These are phyloP conservation scores for Paramuricea clavata DNA, from an alignment of 92 coral and sea anemone species.

Conservation along the genomic window DNA sequence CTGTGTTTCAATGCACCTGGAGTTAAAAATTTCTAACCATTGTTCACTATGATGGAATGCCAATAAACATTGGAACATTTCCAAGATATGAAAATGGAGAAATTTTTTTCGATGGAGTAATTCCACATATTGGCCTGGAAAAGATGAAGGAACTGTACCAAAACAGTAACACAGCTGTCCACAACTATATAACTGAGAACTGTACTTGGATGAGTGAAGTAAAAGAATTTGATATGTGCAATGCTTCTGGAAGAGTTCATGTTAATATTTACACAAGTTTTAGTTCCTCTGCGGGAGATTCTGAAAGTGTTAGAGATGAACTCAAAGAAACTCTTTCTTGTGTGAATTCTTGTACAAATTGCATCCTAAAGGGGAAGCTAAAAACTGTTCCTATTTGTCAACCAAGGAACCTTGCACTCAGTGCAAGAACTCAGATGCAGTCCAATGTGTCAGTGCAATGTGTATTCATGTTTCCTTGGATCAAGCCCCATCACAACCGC, in stretches of 20 bases:
- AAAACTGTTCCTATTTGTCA: conserved; percentile 44
- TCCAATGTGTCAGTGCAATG: conserved; percentile 12
- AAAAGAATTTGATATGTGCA: conserved; percentile 53
- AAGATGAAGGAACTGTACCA: conserved; percentile 8
- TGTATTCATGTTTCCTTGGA: conserved; percentile 25
- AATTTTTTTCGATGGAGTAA: background rate
- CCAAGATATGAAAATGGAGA: background rate
- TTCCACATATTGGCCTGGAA: background rate
- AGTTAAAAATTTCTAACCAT: conserved; percentile 13
- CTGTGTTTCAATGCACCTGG: conserved; percentile 45
- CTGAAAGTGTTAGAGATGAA: conserved; percentile 52
- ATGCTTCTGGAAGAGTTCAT: conserved; percentile 65
- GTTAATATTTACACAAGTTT: conserved; percentile 64
- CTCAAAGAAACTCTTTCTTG: conserved; percentile 5
- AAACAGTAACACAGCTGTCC: background rate
- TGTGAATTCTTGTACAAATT: conserved; percentile 48
- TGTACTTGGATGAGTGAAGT: background rate
- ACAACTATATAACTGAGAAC: background rate
- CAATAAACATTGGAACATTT: conserved; percentile 49
- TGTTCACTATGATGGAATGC: conserved; percentile 72
- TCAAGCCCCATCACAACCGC: conserved; percentile 17
- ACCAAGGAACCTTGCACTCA: conserved; percentile 41
- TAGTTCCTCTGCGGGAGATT: conserved; percentile 55
- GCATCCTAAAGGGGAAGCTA: conserved; percentile 48
- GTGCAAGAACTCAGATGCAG: conserved; percentile 9